Evolutionary conservation across 2,888 invertebrate species (phyloP), one percentile per base, ranked within the genome.

Genomic region (Melinopterus prodromus): DNA sequence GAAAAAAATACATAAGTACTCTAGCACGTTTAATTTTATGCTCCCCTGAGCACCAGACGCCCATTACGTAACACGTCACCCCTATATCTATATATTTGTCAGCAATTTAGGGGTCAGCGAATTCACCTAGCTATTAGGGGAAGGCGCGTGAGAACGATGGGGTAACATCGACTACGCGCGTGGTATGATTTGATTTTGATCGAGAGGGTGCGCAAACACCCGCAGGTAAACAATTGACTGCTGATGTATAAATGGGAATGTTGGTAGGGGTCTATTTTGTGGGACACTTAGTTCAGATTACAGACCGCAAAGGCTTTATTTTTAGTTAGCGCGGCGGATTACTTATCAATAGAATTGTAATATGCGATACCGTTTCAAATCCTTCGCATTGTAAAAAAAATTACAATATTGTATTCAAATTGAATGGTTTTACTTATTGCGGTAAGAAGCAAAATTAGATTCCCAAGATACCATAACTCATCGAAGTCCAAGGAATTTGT

Each of bases 221-320:
- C 35, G n/a, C 74, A 74, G 74, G 74, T 74, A 74, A 74, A 74
- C 74, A 74, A 74, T 74, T 37, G 53, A 53, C 53, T 53, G 53
- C 53, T 53, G 53, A 53, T 53, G 53, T 53, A 53, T 53, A 12
- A 53, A 53, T 53, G 53, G 53, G 7, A 2, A 53, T 53, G 12
- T 26, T 53, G 53, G 0, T 12, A 53, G 53, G 38, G 53, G 12
- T 53, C 2, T 53, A 26, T 26, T 26, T 26, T 7, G 5, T 53
- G 53, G 53, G 53, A 12, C 53, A 9, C 9, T 53, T 53, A 53
- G 6, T 53, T 53, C 53, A 53, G 53, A 53, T 53, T 53, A 3
- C 5, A 53, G 12, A 53, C 53, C 53, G 53, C 3, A 53, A 53
- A 12, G 12, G 53, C 12, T 12, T 53, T 53, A 53, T 53, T 53